Conservation (phyloP, 2,797 vertebrate species). For the Hemibagrus guttatus region DNA sequence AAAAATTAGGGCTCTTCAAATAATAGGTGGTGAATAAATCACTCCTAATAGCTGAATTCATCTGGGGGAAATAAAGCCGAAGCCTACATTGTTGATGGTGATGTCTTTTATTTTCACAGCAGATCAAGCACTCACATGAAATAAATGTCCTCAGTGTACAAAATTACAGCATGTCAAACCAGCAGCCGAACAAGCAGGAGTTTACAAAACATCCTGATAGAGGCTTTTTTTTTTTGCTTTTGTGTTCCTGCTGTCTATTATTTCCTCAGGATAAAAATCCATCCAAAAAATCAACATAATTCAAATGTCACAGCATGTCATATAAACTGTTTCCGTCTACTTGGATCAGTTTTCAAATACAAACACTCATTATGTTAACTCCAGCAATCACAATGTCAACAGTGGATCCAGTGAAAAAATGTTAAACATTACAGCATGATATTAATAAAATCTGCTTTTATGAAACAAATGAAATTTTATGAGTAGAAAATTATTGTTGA, state of each 20-base stretch:
- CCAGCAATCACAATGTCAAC: constrained; percentile 25
- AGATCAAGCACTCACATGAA: constrained; percentile 45
- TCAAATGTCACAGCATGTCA: constrained; percentile 45
- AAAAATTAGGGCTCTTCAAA: constrained; percentile 51
- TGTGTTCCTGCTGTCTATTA: constrained; percentile 34
- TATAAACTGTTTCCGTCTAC: constrained; percentile 48
- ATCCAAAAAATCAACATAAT: constrained; percentile 45
- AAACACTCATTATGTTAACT: constrained; percentile 32
- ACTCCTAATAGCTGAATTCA: constrained; percentile 51
- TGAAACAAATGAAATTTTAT: background rate
- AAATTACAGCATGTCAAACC: constrained; percentile 55
- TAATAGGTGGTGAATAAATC: constrained; percentile 51
- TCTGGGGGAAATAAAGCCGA: constrained; percentile 35
- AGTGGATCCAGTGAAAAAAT: constrained; percentile 2
- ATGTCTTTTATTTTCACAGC: constrained; percentile 52
- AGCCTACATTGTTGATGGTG: constrained; percentile 42
- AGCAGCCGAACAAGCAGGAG: constrained; percentile 46
- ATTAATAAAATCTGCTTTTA: background rate
- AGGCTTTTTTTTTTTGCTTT: constrained; percentile 28
- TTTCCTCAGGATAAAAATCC: constrained; percentile 45
- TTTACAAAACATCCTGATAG: constrained; percentile 37
- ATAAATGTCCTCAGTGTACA: constrained; percentile 45
- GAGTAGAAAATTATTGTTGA: background rate
- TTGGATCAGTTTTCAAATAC: constrained; percentile 36
- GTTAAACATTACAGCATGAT: background rate